A percentile compares a stretch with the other conserved stretches of the same genome.
phyloP scores from a whole-genome alignment of 2,797 vertebrate species.

The Zenarchopterus dispar region DNA sequence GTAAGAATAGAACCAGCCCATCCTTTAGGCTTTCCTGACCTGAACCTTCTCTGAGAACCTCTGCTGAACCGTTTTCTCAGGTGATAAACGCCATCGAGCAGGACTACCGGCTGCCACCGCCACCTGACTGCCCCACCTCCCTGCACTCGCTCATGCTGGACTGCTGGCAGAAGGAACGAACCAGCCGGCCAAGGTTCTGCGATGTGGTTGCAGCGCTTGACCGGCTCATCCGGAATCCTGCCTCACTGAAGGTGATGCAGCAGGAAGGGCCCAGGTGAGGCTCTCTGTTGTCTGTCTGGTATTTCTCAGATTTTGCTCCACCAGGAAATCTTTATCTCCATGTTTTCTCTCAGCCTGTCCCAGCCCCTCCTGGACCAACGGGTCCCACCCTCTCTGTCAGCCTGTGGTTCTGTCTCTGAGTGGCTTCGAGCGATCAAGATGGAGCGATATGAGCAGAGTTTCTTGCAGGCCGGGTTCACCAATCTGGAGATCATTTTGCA shows the following conservation, averaged over 20 bases:
- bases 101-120: slow-evolving; percentile 92
- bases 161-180: slow-evolving; percentile 96
- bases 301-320: background rate
- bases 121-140: slow-evolving; percentile 90
- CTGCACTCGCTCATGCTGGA: slow-evolving; percentile 95
- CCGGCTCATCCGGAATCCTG: slow-evolving; percentile 89
- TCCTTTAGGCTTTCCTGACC: background rate
- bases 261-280: slow-evolving; percentile 79
- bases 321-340: background rate
- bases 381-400: slow-evolving; percentile 79
- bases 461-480: slow-evolving; percentile 84
- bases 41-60: background rate
- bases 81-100: slow-evolving; percentile 89
- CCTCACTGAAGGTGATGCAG: slow-evolving; percentile 84
- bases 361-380: slow-evolving; percentile 87
- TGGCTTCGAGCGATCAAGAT: slow-evolving; percentile 89
- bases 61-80: slow-evolving; percentile 33
- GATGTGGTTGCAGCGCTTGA: slow-evolving; percentile 87
- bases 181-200: slow-evolving; percentile 72
- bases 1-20: slow-evolving; percentile 35
- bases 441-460: slow-evolving; percentile 88
- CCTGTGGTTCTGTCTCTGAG: slow-evolving; percentile 84
- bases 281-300: background rate
- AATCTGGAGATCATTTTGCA: slow-evolving; percentile 84
- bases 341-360: slow-evolving; percentile 53